phyloP scores from a whole-genome alignment of 2,888 invertebrate genomes.

The Hybos culiciformis region DNA sequence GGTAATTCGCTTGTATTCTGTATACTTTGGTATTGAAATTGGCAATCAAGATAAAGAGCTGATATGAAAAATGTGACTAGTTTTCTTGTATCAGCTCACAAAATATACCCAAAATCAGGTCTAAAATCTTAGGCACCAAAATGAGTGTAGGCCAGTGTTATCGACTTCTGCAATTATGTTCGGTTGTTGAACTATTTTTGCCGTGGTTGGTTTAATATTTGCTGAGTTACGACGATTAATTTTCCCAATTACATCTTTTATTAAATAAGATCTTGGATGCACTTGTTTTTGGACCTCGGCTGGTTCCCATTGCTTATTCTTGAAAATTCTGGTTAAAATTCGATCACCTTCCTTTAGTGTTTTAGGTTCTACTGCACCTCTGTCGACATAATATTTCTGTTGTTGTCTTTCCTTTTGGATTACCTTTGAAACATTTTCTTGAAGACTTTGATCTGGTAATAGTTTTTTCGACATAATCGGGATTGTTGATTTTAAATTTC shows the following conservation, averaged over 20 bases:
- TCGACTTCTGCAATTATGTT: not conserved
- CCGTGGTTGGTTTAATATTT: not conserved
- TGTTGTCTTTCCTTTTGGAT: not conserved
- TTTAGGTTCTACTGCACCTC: not conserved
- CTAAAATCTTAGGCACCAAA: no score
- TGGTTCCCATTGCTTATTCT: not conserved
- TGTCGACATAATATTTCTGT: not conserved
- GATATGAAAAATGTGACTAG: no score
- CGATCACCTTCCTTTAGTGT: not conserved
- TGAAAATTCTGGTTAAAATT: not conserved
- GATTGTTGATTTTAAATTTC: conserved; percentile 3
- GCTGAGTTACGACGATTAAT: not conserved
- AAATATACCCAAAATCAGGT: no score
- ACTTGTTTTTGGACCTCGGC: not conserved
- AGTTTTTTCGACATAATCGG: not conserved
- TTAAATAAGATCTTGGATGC: not conserved
- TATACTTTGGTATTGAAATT: no score
- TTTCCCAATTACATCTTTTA: not conserved
- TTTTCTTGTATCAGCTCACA: no score
- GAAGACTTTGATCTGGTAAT: not conserved
- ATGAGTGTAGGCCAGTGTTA: no score
- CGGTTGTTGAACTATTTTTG: not conserved
- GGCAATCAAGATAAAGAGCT: no score
- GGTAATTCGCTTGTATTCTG: no score
- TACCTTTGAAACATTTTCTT: not conserved